Evolutionary conservation across 2,888 invertebrate genomes (phyloP), one percentile per base, ranked within the genome.

Genomic region (Scaptomyza parva): DNA sequence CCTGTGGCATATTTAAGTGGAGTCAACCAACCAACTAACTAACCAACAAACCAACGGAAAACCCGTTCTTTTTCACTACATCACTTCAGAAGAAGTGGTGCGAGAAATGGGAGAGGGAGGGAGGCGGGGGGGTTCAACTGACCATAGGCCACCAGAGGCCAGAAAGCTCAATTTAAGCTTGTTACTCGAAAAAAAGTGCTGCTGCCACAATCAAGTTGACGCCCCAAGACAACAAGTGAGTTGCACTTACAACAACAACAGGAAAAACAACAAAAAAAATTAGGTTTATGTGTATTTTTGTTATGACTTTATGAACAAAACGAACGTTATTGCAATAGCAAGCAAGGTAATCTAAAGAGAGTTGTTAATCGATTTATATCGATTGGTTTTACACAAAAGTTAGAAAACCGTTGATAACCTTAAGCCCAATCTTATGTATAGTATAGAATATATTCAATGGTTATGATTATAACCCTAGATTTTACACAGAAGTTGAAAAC

Each of bases 1-100:
- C 57, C n/a, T n/a, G n/a, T n/a, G 55, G 40, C 22, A 54, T 67
- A 67, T 78, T 81, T 67, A 35, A 35, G 43, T 44, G 35, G 17
- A 39, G 39, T 44, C 47, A 30, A 44, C 14, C 9, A 9, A n/a
- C 3, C 26, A 33, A 35, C 8, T 26, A n/a, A n/a, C n/a, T 2
- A 50, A 28, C 26, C 30, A 3, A n/a, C 17, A 35, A 5, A 40
- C 17, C 18, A 18, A 43, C 5, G 20, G 28, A 30, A 60, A 39
- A 17, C 24, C 30, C 39, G 12, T 28, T 35, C 17, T n/a, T n/a
- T n/a, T 14, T 9, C 8, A 5, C 7, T n/a, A 8, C 20, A 26
- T 28, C 37, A 39, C n/a, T n/a, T 28, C 28, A 1, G 2, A 28
- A 24, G 9, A 24, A 24, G 24, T 24, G 24, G 2, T 24, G 24